These are phyloP conservation scores for Drosophila mayaguana DNA, from an alignment of 2,888 invertebrate species.

Conservation along the genomic window DNA sequence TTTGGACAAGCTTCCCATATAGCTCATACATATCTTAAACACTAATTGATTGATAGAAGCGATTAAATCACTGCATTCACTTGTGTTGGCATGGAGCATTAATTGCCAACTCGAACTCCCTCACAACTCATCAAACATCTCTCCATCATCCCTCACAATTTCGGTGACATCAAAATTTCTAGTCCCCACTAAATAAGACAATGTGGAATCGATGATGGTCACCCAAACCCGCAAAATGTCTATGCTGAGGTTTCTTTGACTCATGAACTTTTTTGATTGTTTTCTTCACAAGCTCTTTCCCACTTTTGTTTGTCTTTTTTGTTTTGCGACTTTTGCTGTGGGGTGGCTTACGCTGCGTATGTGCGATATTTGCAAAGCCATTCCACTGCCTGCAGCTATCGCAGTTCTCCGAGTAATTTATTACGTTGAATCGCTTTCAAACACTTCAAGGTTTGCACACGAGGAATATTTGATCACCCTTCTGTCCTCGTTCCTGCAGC, in stretches of 20 bases:
- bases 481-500: not conserved
- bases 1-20: not conserved
- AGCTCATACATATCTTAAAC: not conserved
- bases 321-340: constrained; percentile 2
- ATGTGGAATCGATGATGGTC: constrained; percentile 44
- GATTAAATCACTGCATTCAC: not conserved
- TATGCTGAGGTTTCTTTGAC: constrained; percentile 55
- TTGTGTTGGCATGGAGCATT: not conserved
- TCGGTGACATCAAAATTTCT: constrained; percentile 58
- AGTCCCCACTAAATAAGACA: constrained; percentile 2
- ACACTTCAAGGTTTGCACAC: constrained; percentile 54
- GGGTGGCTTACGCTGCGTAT: constrained; percentile 17
- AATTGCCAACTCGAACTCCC: constrained; percentile 1
- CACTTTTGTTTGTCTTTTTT: constrained; percentile 10
- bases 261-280: constrained; percentile 52
- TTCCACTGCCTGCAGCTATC: constrained; percentile 50
- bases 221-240: constrained; percentile 23
- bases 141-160: constrained; percentile 45
- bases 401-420: constrained; percentile 63
- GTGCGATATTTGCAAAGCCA: constrained; percentile 42
- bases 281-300: constrained; percentile 44
- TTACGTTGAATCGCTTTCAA: constrained; percentile 55
- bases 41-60: constrained; percentile 26
- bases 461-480: constrained; percentile 42
- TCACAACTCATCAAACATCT: not conserved